Conservation (phyloP, 64 coral and sea anemone species). For the Catalaphyllia jardinei region DNA sequence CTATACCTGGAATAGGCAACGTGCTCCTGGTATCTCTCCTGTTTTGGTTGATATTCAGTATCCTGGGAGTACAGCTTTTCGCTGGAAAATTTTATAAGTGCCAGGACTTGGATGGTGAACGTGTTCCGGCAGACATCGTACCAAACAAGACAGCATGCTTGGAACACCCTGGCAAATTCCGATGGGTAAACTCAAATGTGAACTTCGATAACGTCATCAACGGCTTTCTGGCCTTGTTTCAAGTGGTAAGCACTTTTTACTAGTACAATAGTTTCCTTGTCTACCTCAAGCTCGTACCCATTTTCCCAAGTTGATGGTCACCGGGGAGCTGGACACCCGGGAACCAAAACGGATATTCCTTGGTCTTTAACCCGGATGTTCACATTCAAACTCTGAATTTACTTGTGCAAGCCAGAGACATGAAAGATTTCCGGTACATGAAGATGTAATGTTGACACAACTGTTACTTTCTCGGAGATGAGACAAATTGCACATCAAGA, state of each 20-base stretch:
- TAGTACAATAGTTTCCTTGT: neutral
- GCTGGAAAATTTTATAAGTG: constrained; percentile 91
- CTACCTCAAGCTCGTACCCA: too few species aligned
- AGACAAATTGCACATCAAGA: too few species aligned
- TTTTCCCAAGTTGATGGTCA: too few species aligned
- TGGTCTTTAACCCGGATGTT: too few species aligned
- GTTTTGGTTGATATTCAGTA: constrained; percentile 92
- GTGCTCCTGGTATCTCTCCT: constrained; percentile 79
- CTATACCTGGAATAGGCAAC: constrained; percentile 93
- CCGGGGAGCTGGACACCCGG: too few species aligned
- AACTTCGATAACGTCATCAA: constrained; percentile 96
- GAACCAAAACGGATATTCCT: too few species aligned
- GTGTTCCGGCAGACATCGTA: constrained; percentile 29
- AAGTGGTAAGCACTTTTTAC: constrained; percentile 60
- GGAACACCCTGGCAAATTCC: constrained; percentile 41
- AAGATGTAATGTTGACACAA: too few species aligned
- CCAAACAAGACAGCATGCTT: constrained; percentile 75
- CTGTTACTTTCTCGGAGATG: too few species aligned
- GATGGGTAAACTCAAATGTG: constrained; percentile 84
- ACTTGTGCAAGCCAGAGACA: too few species aligned
- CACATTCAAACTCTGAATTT: too few species aligned
- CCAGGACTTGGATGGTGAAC: constrained; percentile 56
- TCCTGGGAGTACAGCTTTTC: constrained; percentile 85
- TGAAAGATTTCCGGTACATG: too few species aligned
- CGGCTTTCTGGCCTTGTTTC: constrained; percentile 80